These are phyloP conservation scores for Notarius lentiginosus DNA, from an alignment of 2,113 vertebrate species.

Conservation along the genomic window DNA sequence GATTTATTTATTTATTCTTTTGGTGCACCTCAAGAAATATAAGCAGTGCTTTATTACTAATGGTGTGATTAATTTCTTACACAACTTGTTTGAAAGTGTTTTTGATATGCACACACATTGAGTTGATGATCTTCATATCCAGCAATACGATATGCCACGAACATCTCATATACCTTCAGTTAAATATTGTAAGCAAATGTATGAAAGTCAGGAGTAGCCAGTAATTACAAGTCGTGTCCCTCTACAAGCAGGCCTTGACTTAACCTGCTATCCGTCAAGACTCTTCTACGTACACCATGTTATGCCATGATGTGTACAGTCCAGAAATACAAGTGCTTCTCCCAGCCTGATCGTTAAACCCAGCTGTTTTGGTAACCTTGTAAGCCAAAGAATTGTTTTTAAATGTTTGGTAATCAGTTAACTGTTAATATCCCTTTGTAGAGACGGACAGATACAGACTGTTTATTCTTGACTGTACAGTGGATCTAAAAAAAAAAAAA, in stretches of 20 bases:
- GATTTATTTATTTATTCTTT: too few relatives aligned
- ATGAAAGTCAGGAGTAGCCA: too few relatives aligned
- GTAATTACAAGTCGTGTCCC: background rate
- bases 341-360: background rate
- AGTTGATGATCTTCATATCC: background rate
- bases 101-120: background rate
- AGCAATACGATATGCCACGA: background rate
- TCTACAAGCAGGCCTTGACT: too few relatives aligned
- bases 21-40: background rate
- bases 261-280: background rate
- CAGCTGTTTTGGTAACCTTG: background rate
- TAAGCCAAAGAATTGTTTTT: background rate
- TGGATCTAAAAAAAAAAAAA: background rate
- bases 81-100: background rate
- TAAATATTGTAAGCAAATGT: too few relatives aligned
- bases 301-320: background rate
- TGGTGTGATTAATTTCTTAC: background rate
- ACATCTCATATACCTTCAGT: too few relatives aligned
- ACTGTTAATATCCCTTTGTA: background rate
- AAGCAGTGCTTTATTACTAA: background rate
- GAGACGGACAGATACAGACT: background rate
- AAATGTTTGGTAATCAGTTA: background rate
- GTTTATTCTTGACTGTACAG: background rate
- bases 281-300: background rate
- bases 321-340: background rate